A percentile compares a stretch with the other conserved stretches of the same genome.
phyloP scores from a whole-genome alignment of 1,140 invertebrate genomes.

The Drosophila lacertosa region DNA sequence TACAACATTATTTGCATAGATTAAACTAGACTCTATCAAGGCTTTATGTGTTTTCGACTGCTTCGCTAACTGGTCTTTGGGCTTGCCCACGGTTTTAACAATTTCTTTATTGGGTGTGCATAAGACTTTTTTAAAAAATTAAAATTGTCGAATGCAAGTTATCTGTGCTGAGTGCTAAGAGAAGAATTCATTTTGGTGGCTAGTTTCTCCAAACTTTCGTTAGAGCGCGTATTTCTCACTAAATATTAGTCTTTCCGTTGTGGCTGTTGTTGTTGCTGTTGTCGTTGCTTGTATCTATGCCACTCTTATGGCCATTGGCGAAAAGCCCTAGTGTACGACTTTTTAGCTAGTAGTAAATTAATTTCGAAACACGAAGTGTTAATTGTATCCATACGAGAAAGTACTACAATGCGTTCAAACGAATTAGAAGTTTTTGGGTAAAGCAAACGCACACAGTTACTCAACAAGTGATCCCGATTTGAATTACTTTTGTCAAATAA shows the following conservation, averaged over 20 bases:
- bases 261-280: neutral
- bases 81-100: neutral
- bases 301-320: conserved; percentile 25
- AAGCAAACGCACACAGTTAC: conserved; percentile 23
- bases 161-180: neutral
- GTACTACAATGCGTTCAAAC: conserved; percentile 44
- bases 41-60: conserved; percentile 10
- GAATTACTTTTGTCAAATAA: conserved; percentile 34
- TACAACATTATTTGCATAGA: neutral
- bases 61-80: conserved; percentile 7
- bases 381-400: conserved; percentile 70
- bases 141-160: neutral
- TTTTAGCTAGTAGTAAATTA: conserved; percentile 19
- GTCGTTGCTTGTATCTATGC: conserved; percentile 19
- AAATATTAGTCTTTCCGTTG: conserved; percentile 53
- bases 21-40: conserved; percentile 25
- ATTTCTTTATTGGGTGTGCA: conserved; percentile 10
- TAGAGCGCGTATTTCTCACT: conserved; percentile 54
- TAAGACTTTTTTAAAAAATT: neutral
- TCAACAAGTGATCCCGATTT: conserved; percentile 47
- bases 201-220: conserved; percentile 49
- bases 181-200: conserved; percentile 9
- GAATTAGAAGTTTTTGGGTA: conserved; percentile 21
- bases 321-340: conserved; percentile 31
- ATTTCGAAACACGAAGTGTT: conserved; percentile 50